phyloP scores from a whole-genome alignment of 1,140 invertebrate species.

The Cheumatopsyche charites region DNA sequence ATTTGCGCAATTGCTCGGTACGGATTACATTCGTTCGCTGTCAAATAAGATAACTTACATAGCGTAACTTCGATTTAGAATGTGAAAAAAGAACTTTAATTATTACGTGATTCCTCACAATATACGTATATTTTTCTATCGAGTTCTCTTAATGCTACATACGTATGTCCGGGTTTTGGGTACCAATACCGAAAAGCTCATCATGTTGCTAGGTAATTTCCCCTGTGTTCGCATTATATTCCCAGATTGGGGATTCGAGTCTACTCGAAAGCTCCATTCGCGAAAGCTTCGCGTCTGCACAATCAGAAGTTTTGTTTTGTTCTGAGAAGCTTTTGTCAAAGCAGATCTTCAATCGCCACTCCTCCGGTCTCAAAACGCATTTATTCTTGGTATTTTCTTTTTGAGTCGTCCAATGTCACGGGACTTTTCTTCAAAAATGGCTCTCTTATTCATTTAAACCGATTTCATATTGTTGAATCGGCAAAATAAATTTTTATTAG shows the following conservation, averaged over 20 bases:
- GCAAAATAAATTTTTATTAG: too few relatives aligned
- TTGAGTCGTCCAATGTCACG: not conserved
- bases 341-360: not conserved
- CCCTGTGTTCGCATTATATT: constrained; percentile 38
- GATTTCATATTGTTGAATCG: too few relatives aligned
- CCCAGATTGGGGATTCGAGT: constrained; percentile 24
- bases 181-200: constrained; percentile 27
- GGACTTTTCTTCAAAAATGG: too few relatives aligned
- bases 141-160: too few relatives aligned
- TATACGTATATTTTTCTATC: too few relatives aligned
- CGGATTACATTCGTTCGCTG: too few relatives aligned
- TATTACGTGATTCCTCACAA: too few relatives aligned
- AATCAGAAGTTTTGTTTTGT: constrained; percentile 23
- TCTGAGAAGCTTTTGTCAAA: constrained; percentile 13
- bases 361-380: not conserved
- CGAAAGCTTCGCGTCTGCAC: constrained; percentile 10
- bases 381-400: constrained; percentile 7
- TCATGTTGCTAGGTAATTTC: constrained; percentile 38
- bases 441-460: too few relatives aligned
- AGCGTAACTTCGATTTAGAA: too few relatives aligned
- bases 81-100: too few relatives aligned
- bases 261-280: not conserved
- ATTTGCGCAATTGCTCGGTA: too few relatives aligned
- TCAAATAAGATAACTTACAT: too few relatives aligned
- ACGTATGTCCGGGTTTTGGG: not conserved